Evolutionary conservation across 2,797 vertebrate genomes (phyloP).

Genomic region (Phaenicophaeus curvirostris): DNA sequence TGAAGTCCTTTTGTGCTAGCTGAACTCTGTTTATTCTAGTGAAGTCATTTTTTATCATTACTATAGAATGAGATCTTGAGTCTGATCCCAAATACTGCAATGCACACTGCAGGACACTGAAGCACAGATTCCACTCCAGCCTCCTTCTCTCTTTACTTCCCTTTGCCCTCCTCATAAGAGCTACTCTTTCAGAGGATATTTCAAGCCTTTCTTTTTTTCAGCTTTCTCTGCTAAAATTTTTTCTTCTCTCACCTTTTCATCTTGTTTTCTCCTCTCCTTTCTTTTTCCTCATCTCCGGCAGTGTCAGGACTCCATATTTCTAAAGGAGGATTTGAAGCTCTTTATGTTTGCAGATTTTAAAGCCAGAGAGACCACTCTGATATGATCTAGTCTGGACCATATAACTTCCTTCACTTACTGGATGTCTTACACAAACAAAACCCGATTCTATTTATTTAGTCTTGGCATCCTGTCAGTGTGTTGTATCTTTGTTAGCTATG

Average conservation of each 20-base stretch:
- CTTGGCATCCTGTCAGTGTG: neutral
- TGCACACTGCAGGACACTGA: accelerated
- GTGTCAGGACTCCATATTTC: neutral
- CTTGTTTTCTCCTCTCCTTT: neutral
- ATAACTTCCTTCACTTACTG: neutral
- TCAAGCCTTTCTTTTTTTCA: neutral
- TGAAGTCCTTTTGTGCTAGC: neutral
- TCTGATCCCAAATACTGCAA: accelerated
- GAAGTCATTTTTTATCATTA: neutral
- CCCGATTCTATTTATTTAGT: neutral
- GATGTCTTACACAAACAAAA: neutral
- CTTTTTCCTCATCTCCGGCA: neutral
- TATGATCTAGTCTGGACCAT: neutral
- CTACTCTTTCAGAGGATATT: neutral
- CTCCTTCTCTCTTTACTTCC: neutral
- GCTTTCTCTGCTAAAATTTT: neutral
- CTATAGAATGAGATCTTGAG: neutral
- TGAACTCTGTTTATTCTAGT: neutral
- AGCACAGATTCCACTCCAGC: neutral
- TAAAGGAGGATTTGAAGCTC: neutral
- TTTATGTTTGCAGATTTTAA: neutral
- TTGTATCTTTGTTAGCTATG: neutral
- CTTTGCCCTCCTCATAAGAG: neutral
- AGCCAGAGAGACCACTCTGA: neutral
- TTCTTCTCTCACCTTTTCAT: neutral